Evolutionary conservation across 2,113 vertebrate species (phyloP).

Genomic region (Thryonomys swinderianus): DNA sequence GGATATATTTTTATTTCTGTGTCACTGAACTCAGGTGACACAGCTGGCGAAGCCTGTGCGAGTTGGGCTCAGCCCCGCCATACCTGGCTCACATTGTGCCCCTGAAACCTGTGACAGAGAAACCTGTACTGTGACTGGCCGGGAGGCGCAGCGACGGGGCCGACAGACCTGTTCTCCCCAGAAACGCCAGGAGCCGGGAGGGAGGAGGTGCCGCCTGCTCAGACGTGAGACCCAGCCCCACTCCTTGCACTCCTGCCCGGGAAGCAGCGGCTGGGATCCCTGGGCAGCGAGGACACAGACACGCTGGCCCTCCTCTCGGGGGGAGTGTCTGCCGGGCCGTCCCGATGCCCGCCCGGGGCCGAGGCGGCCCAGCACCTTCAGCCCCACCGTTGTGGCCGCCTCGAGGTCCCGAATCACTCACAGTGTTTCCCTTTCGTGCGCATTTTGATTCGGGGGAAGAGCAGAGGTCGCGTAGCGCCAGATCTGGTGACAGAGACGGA

Average conservation of each 20-base stretch:
- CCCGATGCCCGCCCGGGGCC: no score
- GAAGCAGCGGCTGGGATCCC: no score
- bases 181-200: no score
- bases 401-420: neutral
- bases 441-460: neutral
- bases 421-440: neutral
- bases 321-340: no score
- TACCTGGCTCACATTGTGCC: neutral
- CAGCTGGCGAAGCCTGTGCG: neutral
- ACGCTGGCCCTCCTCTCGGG: no score
- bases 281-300: no score
- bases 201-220: no score
- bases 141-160: fast-evolving
- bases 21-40: neutral
- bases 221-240: no score
- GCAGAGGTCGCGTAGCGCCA: neutral
- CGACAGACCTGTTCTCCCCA: neutral
- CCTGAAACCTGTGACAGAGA: neutral
- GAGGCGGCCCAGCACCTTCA: no score
- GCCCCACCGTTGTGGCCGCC: neutral
- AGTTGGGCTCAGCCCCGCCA: fast-evolving
- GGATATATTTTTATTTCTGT: neutral
- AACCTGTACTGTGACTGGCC: neutral
- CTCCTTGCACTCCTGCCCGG: no score
- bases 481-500: neutral